Evolutionary conservation across 2,888 invertebrate species (phyloP), one percentile per base, ranked within the genome.

Genomic region (Conistra vaccinii): DNA sequence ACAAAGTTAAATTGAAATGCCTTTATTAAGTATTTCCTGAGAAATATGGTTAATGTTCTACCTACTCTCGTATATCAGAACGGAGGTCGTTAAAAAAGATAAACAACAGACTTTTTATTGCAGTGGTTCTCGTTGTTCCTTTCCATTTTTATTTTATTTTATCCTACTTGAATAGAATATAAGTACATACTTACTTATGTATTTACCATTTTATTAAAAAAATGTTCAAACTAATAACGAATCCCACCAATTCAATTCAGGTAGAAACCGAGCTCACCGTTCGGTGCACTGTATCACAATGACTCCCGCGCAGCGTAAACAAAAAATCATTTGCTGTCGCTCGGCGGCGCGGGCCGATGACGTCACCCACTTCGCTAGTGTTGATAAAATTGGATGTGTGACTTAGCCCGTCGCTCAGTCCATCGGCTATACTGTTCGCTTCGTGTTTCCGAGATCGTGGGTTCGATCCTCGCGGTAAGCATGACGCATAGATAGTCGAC

Each of bases 401-500:
- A 14, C 12, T 55, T 23, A 45, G 82, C 69, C 69, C 76, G 84
- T 62, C 70, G 63, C 70, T 65, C 75, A 73, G 89, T 69, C 67
- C 57, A 74, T 69, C 68, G 84, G 85, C 63, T 58, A 12, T 12
- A 69, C 57, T 35, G 62, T 10, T 32, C 82, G 88, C 69, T 48
- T 82, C 32, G 60, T 68, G 57, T 65, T 35, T 12, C 58, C 51
- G 29, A 45, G 68, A 78, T 48, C 73, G 75, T 48, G 72, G 60
- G 91, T 90, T 92, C 91, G 89, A 88, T 35, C 78, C 91, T 81
- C 76, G 70, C 71, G 80, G 80, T 73, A 88, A 89, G 95, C 93
- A 92, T 92, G 92, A 84, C 85, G 90, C 94, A 95, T 94, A 95
- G 94, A 91, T 89, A 86, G 85, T 87, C 87, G 86, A 84, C 90